Percentiles rank a stretch among this genome's conserved stretches.
Conservation (phyloP, 2,888 invertebrate species). For the Rhamphomyia laevipes region DNA sequence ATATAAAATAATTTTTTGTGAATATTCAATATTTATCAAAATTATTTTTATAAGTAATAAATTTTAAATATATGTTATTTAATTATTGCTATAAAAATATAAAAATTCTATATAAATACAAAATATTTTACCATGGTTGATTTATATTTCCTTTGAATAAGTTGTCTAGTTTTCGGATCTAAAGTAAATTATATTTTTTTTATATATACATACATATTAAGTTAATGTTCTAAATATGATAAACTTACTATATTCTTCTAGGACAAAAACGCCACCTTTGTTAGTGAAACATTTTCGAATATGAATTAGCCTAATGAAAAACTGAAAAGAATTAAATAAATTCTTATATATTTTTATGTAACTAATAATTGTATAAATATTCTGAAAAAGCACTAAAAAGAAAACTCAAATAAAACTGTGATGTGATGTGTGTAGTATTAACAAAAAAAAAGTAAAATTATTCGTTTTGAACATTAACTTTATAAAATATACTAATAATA, state of each 20-base stretch:
- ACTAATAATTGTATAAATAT: too few relatives aligned
- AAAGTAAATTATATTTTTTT: slow-evolving; percentile 33
- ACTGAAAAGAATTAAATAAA: slow-evolving; percentile 79
- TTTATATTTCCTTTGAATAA: slow-evolving; percentile 93
- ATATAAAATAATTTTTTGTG: slow-evolving; percentile 5
- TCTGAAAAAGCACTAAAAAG: too few relatives aligned
- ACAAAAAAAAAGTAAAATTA: too few relatives aligned
- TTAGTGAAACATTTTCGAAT: slow-evolving; percentile 99
- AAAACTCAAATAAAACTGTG: too few relatives aligned
- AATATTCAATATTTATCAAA: slow-evolving; percentile 4
- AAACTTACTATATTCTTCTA: slow-evolving; percentile 98
- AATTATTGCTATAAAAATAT: slow-evolving; percentile 10
- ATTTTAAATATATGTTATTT: background rate
- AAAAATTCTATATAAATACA: too few relatives aligned
- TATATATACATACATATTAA: too few relatives aligned
- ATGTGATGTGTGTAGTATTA: too few relatives aligned
- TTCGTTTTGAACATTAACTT: too few relatives aligned
- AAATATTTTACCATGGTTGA: slow-evolving; percentile 93
- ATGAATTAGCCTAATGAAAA: slow-evolving; percentile 97
- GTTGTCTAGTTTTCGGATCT: slow-evolving; percentile 97
- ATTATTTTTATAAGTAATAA: background rate
- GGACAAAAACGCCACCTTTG: slow-evolving; percentile 96
- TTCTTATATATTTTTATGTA: too few relatives aligned
- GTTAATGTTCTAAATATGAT: background rate
- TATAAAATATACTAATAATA: too few relatives aligned